These are phyloP conservation scores for Trinorchestia longiramus DNA, from an alignment of 1,140 invertebrate species.

Conservation along the genomic window DNA sequence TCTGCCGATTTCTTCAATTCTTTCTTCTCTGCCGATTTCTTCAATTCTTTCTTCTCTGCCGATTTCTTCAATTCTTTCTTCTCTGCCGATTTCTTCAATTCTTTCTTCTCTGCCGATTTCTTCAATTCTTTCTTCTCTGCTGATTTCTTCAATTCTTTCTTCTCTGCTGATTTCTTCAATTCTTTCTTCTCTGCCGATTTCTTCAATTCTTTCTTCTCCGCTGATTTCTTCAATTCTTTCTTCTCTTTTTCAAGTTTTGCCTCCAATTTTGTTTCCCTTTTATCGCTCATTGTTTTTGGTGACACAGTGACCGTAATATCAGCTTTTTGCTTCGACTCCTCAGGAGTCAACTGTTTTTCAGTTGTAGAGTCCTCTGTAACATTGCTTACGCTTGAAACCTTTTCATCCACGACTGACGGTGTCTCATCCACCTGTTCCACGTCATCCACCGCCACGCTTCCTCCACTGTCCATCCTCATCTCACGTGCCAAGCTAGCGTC, in stretches of 20 bases:
- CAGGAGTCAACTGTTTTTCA: neutral
- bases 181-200: neutral
- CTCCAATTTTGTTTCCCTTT: slow-evolving; percentile 45
- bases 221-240: slow-evolving; percentile 43
- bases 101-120: slow-evolving; percentile 5
- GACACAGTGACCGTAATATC: slow-evolving; percentile 29
- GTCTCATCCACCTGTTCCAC: slow-evolving; percentile 14
- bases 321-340: neutral
- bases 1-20: no score
- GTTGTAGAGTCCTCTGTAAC: neutral
- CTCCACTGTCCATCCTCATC: slow-evolving; percentile 21
- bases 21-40: no score
- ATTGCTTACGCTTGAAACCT: neutral
- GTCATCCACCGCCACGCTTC: neutral
- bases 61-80: no score
- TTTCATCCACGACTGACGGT: neutral
- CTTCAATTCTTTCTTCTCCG: slow-evolving; percentile 22
- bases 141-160: neutral
- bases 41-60: no score
- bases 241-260: slow-evolving; percentile 56
- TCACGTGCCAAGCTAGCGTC: slow-evolving; percentile 38
- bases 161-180: neutral
- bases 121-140: slow-evolving; percentile 5
- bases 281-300: slow-evolving; percentile 53
- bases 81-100: neutral